Evolutionary conservation across 1,140 invertebrate species (phyloP).

Genomic region (Thaumatotibia leucotreta): DNA sequence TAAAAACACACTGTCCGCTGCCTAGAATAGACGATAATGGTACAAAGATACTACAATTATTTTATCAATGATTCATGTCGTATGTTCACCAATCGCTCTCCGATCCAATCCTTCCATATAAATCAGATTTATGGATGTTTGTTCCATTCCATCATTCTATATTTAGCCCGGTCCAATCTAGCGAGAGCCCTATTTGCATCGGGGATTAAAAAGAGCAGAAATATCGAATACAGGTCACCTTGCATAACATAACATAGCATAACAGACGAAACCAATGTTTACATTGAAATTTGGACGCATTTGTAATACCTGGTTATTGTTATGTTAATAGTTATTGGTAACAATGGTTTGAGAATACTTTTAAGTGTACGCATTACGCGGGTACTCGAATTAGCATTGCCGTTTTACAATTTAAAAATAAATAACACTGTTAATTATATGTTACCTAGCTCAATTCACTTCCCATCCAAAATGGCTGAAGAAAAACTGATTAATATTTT

Average conservation of each 20-base stretch:
- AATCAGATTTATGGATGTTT: not conserved
- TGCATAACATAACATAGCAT: constrained; percentile 2
- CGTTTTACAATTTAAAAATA: not conserved
- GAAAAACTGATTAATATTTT: too few species aligned
- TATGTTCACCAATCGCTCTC: too few species aligned
- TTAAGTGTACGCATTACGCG: not conserved
- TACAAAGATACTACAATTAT: too few species aligned
- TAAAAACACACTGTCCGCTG: too few species aligned
- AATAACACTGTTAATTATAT: not conserved
- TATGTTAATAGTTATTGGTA: constrained; percentile 1
- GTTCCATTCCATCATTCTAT: not conserved
- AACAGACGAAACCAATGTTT: constrained; percentile 2
- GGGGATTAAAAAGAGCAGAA: not conserved
- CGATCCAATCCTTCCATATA: too few species aligned
- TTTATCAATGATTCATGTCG: too few species aligned
- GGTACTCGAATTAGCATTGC: not conserved
- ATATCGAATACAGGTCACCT: constrained; percentile 1
- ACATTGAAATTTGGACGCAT: constrained; percentile 8
- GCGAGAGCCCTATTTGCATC: not conserved
- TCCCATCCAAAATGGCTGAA: too few species aligned
- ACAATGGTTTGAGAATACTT: not conserved
- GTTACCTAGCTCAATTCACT: too few species aligned
- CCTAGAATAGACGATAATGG: too few species aligned
- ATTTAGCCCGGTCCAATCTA: not conserved
- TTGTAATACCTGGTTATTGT: constrained; percentile 11